phyloP scores from a whole-genome alignment of 2,113 vertebrate species.

The Protobothrops mucrosquamatus region DNA sequence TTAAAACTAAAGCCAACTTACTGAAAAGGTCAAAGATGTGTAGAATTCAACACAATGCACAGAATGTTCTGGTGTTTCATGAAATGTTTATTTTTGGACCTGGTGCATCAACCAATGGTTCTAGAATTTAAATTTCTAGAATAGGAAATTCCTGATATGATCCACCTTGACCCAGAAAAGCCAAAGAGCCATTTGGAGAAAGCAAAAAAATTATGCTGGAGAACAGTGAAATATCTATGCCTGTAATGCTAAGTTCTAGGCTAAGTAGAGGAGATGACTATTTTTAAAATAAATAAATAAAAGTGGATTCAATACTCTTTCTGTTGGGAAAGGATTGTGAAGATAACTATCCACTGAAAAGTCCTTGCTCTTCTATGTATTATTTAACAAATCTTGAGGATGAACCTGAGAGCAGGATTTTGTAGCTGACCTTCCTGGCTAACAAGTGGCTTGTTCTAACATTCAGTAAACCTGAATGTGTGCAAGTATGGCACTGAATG shows the following conservation, averaged over 20 bases:
- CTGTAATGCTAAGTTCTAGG: neutral
- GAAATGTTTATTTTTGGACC: neutral
- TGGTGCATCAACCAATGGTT: neutral
- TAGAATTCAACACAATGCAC: neutral
- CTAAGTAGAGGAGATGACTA: neutral
- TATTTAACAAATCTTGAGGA: neutral
- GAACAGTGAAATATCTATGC: neutral
- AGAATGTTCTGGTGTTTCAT: neutral
- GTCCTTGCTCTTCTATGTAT: neutral
- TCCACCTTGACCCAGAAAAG: neutral
- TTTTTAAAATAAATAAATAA: neutral
- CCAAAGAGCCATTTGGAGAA: neutral
- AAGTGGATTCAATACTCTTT: neutral
- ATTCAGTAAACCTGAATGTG: neutral
- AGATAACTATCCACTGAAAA: neutral
- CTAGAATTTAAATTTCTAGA: neutral
- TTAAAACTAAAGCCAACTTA: neutral
- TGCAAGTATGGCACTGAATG: neutral
- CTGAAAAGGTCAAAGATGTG: neutral
- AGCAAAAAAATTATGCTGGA: neutral
- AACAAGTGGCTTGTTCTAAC: neutral
- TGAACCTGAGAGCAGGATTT: neutral
- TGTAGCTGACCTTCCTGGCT: neutral
- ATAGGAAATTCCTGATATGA: neutral
- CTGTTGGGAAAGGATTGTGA: neutral